Percentiles rank a stretch among this genome's conserved stretches.
phyloP scores from a whole-genome alignment of 30 jellyfish, hydroid and myxozoan species.

The Pseudorhiza aurosa region DNA sequence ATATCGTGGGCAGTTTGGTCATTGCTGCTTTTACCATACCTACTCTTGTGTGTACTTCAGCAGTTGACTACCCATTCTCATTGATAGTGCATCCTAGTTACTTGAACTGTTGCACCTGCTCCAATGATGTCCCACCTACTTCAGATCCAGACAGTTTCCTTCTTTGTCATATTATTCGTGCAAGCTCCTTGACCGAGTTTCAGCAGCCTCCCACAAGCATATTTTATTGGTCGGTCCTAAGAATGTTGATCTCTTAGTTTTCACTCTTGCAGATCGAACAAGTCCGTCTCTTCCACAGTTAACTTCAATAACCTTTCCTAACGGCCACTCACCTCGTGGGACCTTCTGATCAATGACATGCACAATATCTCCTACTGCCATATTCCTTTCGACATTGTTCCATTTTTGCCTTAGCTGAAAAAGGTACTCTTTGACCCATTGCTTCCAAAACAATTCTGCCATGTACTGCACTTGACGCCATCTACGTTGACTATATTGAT shows the following conservation, averaged over 20 bases:
- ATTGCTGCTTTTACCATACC: no score
- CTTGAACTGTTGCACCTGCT: no score
- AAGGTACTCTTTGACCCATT: slow-evolving; percentile 30
- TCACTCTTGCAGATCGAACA: slow-evolving; percentile 49
- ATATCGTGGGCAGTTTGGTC: no score
- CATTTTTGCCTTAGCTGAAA: slow-evolving; percentile 40
- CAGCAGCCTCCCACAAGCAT: slow-evolving; percentile 30
- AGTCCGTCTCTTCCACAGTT: slow-evolving; percentile 24
- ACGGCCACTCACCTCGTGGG: slow-evolving; percentile 39
- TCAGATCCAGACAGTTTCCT: no score
- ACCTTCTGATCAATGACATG: not conserved
- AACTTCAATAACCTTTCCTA: slow-evolving; percentile 17
- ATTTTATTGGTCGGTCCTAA: slow-evolving; percentile 35
- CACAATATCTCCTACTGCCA: slow-evolving; percentile 11
- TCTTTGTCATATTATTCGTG: no score
- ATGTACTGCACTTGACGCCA: slow-evolving; percentile 45
- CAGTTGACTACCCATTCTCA: no score
- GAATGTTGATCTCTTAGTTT: slow-evolving; percentile 17
- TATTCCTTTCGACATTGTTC: slow-evolving; percentile 1
- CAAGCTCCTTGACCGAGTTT: no score
- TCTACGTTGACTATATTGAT: not conserved
- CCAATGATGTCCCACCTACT: no score
- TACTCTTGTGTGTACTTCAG: no score
- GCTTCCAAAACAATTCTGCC: slow-evolving; percentile 41
- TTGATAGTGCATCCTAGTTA: no score